Conservation (phyloP, 2,888 invertebrate species). For the Cyclophora albipunctata region DNA sequence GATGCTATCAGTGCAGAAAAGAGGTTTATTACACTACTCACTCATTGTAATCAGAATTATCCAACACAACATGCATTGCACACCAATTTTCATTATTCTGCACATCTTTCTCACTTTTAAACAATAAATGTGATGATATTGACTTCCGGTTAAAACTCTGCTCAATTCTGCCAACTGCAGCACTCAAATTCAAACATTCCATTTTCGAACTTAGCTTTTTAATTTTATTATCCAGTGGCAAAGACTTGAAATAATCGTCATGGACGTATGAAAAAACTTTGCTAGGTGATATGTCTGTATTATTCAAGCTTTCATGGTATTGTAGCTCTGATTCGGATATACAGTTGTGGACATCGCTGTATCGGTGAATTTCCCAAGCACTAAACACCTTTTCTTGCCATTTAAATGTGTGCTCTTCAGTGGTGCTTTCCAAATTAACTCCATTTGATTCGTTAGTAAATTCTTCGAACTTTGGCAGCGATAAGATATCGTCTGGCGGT, state of each 20-base stretch:
- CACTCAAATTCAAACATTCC: conserved; percentile 33
- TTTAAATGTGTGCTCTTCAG: conserved; percentile 60
- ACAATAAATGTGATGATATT: conserved; percentile 42
- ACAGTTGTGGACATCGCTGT: conserved; percentile 77
- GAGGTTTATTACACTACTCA: conserved; percentile 27
- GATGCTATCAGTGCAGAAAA: no score
- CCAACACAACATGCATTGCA: conserved; percentile 58
- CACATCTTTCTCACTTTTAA: conserved; percentile 45
- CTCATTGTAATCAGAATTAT: conserved; percentile 59
- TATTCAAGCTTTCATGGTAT: conserved; percentile 41
- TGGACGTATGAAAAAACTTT: conserved; percentile 76
- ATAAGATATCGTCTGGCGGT: conserved; percentile 41
- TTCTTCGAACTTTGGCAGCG: conserved; percentile 56
- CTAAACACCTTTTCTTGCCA: conserved; percentile 87
- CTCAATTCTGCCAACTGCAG: conserved; percentile 25
- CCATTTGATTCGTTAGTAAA: conserved; percentile 32
- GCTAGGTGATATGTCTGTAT: conserved; percentile 40
- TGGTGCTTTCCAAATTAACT: conserved; percentile 28
- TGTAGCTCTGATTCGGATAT: conserved; percentile 71
- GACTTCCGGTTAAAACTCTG: conserved; percentile 21
- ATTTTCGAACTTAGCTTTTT: conserved; percentile 22
- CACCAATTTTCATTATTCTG: conserved; percentile 40
- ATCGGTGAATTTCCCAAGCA: conserved; percentile 75
- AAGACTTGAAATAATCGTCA: conserved; percentile 69
- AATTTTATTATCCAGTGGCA: conserved; percentile 30